Evolutionary conservation across 2,888 invertebrate species (phyloP).

Genomic region (Osmoderma eremita): DNA sequence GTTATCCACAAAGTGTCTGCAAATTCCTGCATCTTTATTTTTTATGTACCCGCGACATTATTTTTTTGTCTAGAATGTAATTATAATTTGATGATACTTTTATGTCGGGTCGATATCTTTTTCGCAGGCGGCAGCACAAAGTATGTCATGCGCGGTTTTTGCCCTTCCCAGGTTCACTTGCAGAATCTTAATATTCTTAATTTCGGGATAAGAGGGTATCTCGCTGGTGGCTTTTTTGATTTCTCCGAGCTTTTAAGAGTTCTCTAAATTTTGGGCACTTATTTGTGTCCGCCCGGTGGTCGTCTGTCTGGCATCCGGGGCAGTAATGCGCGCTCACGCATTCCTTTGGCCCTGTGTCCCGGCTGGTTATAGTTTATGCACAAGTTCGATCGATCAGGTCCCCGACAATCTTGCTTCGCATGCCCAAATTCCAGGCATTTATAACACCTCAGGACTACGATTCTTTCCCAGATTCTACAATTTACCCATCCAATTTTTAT

Average conservation of each 20-base stretch:
- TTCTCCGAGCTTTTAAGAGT: too few species aligned
- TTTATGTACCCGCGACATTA: too few species aligned
- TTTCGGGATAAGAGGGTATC: neutral
- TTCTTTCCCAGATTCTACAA: constrained; percentile 79
- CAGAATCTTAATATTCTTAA: neutral
- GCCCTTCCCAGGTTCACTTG: constrained; percentile 1
- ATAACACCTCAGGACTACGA: constrained; percentile 88
- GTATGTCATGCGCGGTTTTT: constrained; percentile 1
- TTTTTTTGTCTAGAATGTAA: neutral
- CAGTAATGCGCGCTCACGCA: too few species aligned
- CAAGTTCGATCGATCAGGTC: too few species aligned
- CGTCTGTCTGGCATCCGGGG: too few species aligned
- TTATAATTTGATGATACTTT: neutral
- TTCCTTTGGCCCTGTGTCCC: too few species aligned
- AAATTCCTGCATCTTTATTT: neutral
- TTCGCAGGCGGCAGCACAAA: neutral
- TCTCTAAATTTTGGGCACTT: too few species aligned
- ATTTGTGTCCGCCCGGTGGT: too few species aligned
- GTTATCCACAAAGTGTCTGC: neutral
- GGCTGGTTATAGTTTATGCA: too few species aligned
- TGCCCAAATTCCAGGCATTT: constrained; percentile 53
- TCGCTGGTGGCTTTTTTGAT: too few species aligned
- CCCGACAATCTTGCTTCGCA: too few species aligned
- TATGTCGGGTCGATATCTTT: neutral
- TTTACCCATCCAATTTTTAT: constrained; percentile 64